Conservation (phyloP, 2,797 vertebrate species). For the Pseudochirops cupreus region DNA sequence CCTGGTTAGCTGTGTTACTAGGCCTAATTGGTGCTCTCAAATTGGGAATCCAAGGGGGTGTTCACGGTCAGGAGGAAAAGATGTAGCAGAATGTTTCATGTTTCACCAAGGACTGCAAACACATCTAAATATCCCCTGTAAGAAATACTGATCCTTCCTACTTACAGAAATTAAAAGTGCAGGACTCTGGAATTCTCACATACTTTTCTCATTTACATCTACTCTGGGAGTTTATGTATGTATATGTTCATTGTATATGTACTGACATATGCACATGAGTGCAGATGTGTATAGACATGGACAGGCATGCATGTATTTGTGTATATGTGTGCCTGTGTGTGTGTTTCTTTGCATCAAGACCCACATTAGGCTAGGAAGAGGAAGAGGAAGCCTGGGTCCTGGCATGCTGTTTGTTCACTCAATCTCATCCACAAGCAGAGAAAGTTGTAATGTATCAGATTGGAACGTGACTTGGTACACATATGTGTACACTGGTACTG, state of each 20-base stretch:
- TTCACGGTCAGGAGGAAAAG: not conserved
- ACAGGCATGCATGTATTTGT: not conserved
- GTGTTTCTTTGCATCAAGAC: not conserved
- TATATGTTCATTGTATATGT: not conserved
- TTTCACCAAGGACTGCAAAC: not conserved
- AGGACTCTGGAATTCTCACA: not conserved
- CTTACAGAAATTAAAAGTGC: not conserved
- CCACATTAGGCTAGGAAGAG: not conserved
- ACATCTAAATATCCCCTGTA: not conserved
- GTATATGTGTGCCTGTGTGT: not conserved
- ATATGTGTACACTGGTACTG: rapidly evolving
- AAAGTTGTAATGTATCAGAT: no score
- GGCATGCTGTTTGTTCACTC: not conserved
- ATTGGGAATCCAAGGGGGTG: not conserved
- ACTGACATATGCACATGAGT: not conserved
- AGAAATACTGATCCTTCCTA: not conserved
- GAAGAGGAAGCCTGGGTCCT: not conserved
- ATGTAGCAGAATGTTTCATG: not conserved
- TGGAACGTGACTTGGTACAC: not conserved
- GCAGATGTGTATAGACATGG: not conserved
- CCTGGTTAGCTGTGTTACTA: not conserved
- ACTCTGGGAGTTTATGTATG: not conserved
- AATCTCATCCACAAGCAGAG: not conserved
- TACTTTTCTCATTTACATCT: not conserved
- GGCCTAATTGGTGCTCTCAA: not conserved